Evolutionary conservation across 2,797 vertebrate species (phyloP).

Genomic region (Todus mexicanus): DNA sequence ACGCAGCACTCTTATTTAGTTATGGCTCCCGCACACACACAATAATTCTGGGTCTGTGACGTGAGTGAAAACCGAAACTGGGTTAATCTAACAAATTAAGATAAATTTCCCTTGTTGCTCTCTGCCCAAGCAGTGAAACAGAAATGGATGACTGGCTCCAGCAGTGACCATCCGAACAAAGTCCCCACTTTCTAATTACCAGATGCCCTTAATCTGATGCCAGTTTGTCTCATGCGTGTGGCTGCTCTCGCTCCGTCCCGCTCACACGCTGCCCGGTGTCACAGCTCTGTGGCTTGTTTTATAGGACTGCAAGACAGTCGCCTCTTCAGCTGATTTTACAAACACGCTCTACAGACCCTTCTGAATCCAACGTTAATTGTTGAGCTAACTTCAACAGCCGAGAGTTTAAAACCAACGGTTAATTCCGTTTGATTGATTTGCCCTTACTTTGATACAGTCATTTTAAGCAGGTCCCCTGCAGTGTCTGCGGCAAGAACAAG

Average conservation of each 20-base stretch:
- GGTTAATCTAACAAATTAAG: constrained; percentile 37
- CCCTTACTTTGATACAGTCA: neutral
- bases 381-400: neutral
- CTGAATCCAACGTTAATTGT: neutral
- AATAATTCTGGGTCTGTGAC: neutral
- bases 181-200: neutral
- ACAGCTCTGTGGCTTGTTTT: neutral
- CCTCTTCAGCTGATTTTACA: neutral
- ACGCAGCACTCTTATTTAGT: neutral
- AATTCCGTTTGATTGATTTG: neutral
- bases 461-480: constrained; percentile 25
- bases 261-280: neutral
- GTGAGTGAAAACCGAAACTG: constrained; percentile 1
- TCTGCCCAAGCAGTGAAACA: constrained; percentile 10
- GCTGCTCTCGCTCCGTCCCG: neutral
- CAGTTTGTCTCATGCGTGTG: neutral
- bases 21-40: constrained; percentile 40
- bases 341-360: neutral
- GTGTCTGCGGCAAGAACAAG: neutral
- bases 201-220: neutral
- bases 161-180: constrained; percentile 7
- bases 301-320: neutral
- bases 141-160: constrained; percentile 32
- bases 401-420: neutral
- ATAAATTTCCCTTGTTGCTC: constrained; percentile 24